A percentile compares a stretch with the other conserved stretches of the same genome.
These are phyloP conservation scores for Semicossyphus pulcher DNA, from an alignment of 2,113 vertebrate species.

Conservation along the genomic window DNA sequence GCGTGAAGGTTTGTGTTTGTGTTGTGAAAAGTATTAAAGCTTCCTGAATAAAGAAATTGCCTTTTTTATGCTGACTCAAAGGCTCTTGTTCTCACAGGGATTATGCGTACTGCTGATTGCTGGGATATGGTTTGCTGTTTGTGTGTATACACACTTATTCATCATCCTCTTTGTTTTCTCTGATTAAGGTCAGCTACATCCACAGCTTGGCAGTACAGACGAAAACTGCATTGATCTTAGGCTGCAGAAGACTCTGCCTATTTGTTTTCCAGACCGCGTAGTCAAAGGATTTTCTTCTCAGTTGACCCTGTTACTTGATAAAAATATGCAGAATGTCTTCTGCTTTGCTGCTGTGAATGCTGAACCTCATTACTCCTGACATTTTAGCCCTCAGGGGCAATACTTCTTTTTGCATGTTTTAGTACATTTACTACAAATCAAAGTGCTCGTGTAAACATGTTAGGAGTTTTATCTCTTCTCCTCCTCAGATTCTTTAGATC, in stretches of 20 bases:
- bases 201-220: slow-evolving; percentile 42
- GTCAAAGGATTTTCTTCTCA: slow-evolving; percentile 20
- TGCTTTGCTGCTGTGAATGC: neutral
- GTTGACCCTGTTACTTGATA: slow-evolving; percentile 28
- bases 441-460: neutral
- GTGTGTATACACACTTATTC: slow-evolving; percentile 39
- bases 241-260: slow-evolving; percentile 2
- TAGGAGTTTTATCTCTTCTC: neutral
- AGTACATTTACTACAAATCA: neutral
- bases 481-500: no score
- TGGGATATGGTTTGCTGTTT: slow-evolving; percentile 48
- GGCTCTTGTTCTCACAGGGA: slow-evolving; percentile 56
- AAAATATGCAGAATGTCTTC: neutral
- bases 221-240: slow-evolving; percentile 45
- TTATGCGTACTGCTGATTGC: slow-evolving; percentile 56
- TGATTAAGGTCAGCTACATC: slow-evolving; percentile 52
- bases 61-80: slow-evolving; percentile 50
- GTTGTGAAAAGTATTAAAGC: slow-evolving; percentile 4
- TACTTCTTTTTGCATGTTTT: neutral
- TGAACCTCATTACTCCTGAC: neutral
- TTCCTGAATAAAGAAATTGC: slow-evolving; percentile 17
- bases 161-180: slow-evolving; percentile 43
- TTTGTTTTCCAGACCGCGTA: slow-evolving; percentile 30
- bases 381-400: neutral
- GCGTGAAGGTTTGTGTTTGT: slow-evolving; percentile 16